phyloP scores from a whole-genome alignment of 1,140 invertebrate species.

The Neodiprion lecontei region DNA sequence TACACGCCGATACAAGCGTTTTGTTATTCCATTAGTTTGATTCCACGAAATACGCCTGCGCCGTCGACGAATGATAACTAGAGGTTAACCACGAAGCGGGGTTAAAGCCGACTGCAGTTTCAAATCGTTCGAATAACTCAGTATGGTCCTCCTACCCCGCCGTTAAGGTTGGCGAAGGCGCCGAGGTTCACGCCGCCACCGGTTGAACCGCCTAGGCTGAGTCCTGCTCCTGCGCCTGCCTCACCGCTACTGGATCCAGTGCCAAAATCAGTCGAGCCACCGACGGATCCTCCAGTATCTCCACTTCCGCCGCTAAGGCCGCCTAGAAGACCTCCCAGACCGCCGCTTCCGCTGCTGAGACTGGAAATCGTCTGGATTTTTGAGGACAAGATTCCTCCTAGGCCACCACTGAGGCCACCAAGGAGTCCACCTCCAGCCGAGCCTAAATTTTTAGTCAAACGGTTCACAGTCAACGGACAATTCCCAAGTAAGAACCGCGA shows the following conservation, averaged over 20 bases:
- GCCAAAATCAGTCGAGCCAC: conserved; percentile 54
- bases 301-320: conserved; percentile 63
- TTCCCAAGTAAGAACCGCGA: too few relatives aligned
- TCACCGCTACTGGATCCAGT: conserved; percentile 40
- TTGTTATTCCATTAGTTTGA: background rate
- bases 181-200: conserved; percentile 49
- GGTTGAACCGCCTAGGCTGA: conserved; percentile 35
- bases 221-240: conserved; percentile 48
- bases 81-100: background rate
- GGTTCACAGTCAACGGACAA: too few relatives aligned
- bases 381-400: conserved; percentile 13
- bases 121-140: conserved; percentile 27
- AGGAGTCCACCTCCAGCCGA: background rate
- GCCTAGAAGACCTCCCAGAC: conserved; percentile 55
- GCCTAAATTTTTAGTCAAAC: background rate
- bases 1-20: background rate
- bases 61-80: background rate
- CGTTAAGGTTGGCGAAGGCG: conserved; percentile 40
- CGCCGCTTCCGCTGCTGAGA: conserved; percentile 34
- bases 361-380: conserved; percentile 37
- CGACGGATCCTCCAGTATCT: conserved; percentile 46
- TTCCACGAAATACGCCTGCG: background rate
- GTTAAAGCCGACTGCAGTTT: background rate
- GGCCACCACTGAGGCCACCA: background rate
- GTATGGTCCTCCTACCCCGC: conserved; percentile 51